Evolutionary conservation across 2,113 vertebrate species (phyloP).

Genomic region (Azemiops feae): DNA sequence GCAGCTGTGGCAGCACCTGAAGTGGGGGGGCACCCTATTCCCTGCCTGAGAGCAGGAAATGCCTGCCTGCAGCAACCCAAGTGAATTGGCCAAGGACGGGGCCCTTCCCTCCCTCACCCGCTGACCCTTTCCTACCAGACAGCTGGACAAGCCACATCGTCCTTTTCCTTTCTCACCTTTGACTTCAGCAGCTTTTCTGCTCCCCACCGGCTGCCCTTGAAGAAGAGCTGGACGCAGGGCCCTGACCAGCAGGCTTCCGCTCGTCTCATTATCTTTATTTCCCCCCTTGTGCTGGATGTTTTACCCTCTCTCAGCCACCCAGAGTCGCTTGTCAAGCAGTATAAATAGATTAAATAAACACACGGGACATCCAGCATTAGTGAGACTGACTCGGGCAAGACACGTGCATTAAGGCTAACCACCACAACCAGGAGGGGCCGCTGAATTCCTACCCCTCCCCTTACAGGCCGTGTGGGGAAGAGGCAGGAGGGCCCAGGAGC

Average conservation of each 20-base stretch:
- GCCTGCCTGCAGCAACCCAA: background rate
- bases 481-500: background rate
- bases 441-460: background rate
- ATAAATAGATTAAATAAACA: background rate
- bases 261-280: background rate
- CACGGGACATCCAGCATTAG: background rate
- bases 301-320: background rate
- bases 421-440: fast-evolving
- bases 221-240: background rate
- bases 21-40: background rate
- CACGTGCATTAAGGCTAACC: background rate
- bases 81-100: background rate
- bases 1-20: background rate
- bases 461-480: background rate
- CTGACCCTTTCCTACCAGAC: background rate
- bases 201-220: background rate
- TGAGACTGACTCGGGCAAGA: background rate
- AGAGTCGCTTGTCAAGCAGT: background rate
- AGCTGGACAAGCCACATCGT: too few relatives aligned
- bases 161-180: background rate
- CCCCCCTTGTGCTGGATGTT: background rate
- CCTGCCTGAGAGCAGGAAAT: background rate
- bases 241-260: background rate
- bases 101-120: background rate
- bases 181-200: background rate